Conservation (phyloP, 2,888 invertebrate genomes). For the Pristionchus mayeri region DNA sequence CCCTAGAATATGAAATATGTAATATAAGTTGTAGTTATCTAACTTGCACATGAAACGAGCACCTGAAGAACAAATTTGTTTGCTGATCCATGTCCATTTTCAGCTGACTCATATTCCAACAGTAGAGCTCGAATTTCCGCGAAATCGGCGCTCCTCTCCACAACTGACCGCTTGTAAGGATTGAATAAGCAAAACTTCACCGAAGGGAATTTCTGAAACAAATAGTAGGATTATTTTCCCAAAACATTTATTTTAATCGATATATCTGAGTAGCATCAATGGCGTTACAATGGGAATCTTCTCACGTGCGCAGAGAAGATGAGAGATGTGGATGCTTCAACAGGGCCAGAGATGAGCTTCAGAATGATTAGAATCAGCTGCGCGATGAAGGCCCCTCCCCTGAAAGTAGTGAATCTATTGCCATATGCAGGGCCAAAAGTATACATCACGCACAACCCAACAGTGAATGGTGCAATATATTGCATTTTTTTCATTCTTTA, state of each 20-base stretch:
- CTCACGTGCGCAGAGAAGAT: conserved; percentile 1
- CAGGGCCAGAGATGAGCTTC: neutral
- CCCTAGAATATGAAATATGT: neutral
- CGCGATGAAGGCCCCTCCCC: neutral
- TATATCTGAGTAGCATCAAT: neutral
- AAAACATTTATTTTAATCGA: too few species aligned
- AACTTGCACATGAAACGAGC: neutral
- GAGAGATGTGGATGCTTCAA: neutral
- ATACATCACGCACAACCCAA: too few species aligned
- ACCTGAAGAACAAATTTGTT: conserved; percentile 11
- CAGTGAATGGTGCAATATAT: neutral
- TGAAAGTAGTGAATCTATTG: too few species aligned
- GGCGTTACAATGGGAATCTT: neutral
- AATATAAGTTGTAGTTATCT: neutral
- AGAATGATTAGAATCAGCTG: neutral
- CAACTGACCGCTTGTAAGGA: conserved; percentile 20
- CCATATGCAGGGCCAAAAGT: too few species aligned
- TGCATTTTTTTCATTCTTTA: neutral
- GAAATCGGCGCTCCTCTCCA: neutral
- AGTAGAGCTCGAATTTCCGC: conserved; percentile 1
- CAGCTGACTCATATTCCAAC: neutral
- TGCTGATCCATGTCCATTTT: neutral
- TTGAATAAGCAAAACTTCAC: conserved; percentile 46
- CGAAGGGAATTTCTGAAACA: conserved; percentile 22
- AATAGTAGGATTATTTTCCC: too few species aligned